Base-by-base conservation (phyloP, 1,140 invertebrate species). In the Bathynomus jamesi region DNA sequence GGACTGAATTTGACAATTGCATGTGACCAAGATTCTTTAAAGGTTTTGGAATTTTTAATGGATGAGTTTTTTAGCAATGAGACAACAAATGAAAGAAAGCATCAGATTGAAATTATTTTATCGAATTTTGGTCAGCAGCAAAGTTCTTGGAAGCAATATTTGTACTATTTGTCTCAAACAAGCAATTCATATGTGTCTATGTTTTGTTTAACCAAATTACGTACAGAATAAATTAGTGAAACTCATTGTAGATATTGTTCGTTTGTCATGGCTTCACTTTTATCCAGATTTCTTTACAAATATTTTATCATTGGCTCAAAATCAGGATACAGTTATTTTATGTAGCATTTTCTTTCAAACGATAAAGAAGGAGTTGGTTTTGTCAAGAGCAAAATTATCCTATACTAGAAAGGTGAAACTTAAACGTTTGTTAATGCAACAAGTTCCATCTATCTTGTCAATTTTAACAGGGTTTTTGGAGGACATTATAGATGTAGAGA, bases 121-220 rank as follows among this genome's bases (percentile, higher is more conserved):
- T 86, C 90, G 78, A 87, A 88, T 76, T 95, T 95, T 82, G 89
- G 89, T 65, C 87, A 86, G 66, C 88, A 90, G 78, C 85, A 86
- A 70, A 88, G 90, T 80, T 87, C 90, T 0, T 95, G 92, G 91
- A 90, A 89, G 80, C 87, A 92, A 72, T 94, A 91, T 81, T 82
- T 95, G 27, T 87, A 90, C 79, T 94, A 93, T 83, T 82, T 93
- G 72, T 87, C 85, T 75, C 87, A 89, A 79, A 89, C 90, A 40
- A 85, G 86, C 71, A 95, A 94, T 85, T 90, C 94, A 79, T 94
- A 92, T 87, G 90, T 95, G 27, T 89, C 89, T 80, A 95, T 96
- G 91, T 95, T 91, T 80, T 89, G 91, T 78, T 83, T 95, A 63
- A 92, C 89, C 67, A 17, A 85, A 87, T 72, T 94, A 89, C 81